Evolutionary conservation across 2,113 vertebrate genomes (phyloP).

Genomic region (Hydropotes inermis): DNA sequence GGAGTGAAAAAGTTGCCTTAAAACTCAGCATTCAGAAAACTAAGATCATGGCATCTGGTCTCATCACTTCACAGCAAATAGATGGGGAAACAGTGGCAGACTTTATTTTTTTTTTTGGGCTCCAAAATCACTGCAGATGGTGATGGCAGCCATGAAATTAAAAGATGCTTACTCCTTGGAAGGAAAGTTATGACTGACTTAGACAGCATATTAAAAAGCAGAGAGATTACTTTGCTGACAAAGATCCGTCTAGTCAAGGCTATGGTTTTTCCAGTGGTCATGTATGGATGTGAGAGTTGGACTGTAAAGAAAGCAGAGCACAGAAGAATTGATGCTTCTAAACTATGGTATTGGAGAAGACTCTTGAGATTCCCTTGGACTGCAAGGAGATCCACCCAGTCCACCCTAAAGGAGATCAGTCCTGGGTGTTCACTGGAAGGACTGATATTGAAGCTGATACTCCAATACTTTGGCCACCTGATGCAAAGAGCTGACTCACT

Average conservation of each 20-base stretch:
- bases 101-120: not conserved
- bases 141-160: not conserved
- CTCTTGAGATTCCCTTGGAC: too few relatives aligned
- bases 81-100: not conserved
- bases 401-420: too few relatives aligned
- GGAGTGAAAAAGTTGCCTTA: not conserved
- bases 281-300: too few relatives aligned
- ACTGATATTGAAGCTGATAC: not conserved
- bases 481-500: not conserved
- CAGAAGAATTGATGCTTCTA: too few relatives aligned
- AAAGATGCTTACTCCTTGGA: rapidly evolving
- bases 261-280: not conserved
- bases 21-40: not conserved
- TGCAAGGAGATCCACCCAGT: too few relatives aligned
- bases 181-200: not conserved
- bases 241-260: rapidly evolving
- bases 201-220: not conserved
- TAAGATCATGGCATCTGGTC: not conserved
- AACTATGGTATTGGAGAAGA: too few relatives aligned
- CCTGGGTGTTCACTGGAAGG: not conserved
- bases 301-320: too few relatives aligned
- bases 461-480: not conserved
- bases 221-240: not conserved
- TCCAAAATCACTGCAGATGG: not conserved
- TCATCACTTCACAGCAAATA: not conserved